Base-by-base conservation (phyloP, 2,797 vertebrate species). In the Gobio occitaniae region DNA sequence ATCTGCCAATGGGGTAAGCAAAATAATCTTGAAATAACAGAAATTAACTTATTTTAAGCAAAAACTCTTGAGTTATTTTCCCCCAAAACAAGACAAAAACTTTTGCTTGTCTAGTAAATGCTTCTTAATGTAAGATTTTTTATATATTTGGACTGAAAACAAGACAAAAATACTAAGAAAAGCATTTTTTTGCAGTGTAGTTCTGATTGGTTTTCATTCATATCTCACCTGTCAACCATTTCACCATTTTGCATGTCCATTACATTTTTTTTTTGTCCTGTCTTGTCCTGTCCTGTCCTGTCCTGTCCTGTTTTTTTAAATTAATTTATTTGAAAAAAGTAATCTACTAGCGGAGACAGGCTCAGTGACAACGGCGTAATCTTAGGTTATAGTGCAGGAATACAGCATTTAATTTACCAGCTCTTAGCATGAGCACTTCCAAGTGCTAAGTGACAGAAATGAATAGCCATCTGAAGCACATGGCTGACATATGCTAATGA, bases 341-440 rank as follows among this genome's bases (percentile, higher is more conserved):
- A 71, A 82, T 82, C 80, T 56, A 59, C 66, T 70, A 12, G 84
- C 89, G 90, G 92, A 93, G 93, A 93, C 59, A 80, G 71, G 77
- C 83, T 86, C 72, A 54, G 70, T 82, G 77, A 79, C 84, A 84
- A 82, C 77, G 25, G 74, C 8, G 59, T 71, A 72, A 29, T 86
- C 70, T 69, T 72, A 71, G 79, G 85, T 82, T 74, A 75, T 38
- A 56, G 78, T 76, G 71, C 54, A 84, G 70, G 56, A 88, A 87
- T 78, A 71, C 75, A 70, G 56, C 72, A 54, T 85, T 89, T 87
- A 86, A 89, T 87, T 84, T 84, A 75, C 71, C 78, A 48, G 75
- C 85, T 83, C 78, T 89, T 81, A 84, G 59, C 38, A 87, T 52
- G 75, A 66, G 79, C 56, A 76, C 80, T 86, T 90, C 75, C 71